Evolutionary conservation across 2,888 invertebrate genomes (phyloP), one percentile per base, ranked within the genome.

Genomic region (Cheiracanthium punctorium): DNA sequence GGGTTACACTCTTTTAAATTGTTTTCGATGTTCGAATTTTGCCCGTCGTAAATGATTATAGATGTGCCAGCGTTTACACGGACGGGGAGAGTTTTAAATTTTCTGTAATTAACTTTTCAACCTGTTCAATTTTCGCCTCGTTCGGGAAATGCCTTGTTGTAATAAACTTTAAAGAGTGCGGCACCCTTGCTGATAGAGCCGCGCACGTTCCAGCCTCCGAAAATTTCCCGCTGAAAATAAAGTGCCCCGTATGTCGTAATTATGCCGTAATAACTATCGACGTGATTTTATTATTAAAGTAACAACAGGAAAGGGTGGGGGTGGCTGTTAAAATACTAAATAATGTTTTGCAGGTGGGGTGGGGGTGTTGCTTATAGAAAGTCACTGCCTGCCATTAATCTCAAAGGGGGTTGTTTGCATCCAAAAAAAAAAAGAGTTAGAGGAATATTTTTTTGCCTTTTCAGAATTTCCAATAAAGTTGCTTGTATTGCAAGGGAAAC

Each of bases 1-100:
- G 73, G 79, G 73, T 4, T 7, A 37, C 4, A 37, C 37, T 37
- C 84, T 85, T 43, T 73, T 74, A 85, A 85, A 85, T 85, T 85
- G 84, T 85, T 85, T 85, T 85, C 84, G 79, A 85, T 85, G 84
- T 85, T 85, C 84, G 84, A 79, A 79, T 85, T 85, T 85, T 80
- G 64, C 79, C 84, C 79, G 79, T 80, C 84, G 84, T 79, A 79
- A 85, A 79, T 85, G 79, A 85, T 85, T 85, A 85, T 85, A 85
- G 84, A 85, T 79, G 79, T 85, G 79, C 84, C 79, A 65, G 70
- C 48, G 84, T 85, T 85, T 79, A 79, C 74, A 64, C 73, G 69
- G 72, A 43, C 65, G 79, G 79, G n/a, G n/a, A n/a, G n/a, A 73
- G 74, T 85, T 85, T 85, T 79, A 85, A 71, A 80, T 85, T 85